phyloP scores from a whole-genome alignment of 2,797 vertebrate species.

The Sebastes nivosus region DNA sequence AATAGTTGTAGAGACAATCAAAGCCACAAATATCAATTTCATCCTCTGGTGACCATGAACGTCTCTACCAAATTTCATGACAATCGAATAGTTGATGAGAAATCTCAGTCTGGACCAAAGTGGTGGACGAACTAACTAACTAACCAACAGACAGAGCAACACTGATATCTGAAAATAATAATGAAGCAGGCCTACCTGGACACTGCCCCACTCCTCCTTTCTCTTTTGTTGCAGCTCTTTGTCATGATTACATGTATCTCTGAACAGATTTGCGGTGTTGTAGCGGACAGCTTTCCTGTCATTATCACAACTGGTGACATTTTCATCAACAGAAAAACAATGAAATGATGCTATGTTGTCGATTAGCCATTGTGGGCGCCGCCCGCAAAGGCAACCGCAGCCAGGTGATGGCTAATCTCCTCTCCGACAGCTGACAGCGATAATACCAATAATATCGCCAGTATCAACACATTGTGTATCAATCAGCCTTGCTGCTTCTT shows the following conservation, averaged over 20 bases:
- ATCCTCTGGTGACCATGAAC: too few species aligned
- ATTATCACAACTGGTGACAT: constrained; percentile 45
- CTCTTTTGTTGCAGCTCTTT: background rate
- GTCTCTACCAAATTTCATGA: background rate
- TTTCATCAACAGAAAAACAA: constrained; percentile 43
- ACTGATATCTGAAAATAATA: background rate
- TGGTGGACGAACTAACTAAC: background rate
- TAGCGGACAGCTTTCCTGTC: background rate
- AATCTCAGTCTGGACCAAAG: background rate
- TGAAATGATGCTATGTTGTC: constrained; percentile 10
- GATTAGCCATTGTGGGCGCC: background rate
- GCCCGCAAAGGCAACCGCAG: background rate
- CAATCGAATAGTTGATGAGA: background rate
- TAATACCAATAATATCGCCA: background rate
- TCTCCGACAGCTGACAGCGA: background rate
- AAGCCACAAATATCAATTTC: too few species aligned
- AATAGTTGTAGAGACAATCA: too few species aligned
- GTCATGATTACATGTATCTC: background rate
- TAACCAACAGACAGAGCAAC: background rate
- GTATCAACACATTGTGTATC: background rate
- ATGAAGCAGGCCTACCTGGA: background rate
- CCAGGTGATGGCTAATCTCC: constrained; percentile 19
- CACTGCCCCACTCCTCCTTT: background rate
- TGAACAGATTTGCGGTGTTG: background rate
- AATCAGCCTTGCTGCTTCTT: background rate